Base-by-base conservation (phyloP, 2,888 invertebrate species). In the Spilosoma lubricipeda region DNA sequence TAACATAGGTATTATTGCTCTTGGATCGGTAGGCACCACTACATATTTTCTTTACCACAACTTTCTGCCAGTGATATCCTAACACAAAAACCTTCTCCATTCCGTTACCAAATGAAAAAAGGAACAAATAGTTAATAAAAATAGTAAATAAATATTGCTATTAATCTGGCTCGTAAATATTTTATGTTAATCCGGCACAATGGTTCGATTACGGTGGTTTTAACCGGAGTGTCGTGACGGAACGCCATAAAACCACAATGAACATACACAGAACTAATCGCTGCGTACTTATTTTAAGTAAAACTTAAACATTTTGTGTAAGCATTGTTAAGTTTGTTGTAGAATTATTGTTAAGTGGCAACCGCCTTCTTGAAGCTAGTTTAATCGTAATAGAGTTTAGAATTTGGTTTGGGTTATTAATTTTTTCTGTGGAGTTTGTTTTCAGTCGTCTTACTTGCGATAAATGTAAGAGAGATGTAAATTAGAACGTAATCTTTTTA, bases 221-320 rank as follows among this genome's bases (percentile, higher is more conserved):
- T 82, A 84, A 83, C 81, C 78, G 76, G 83, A 20, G 30, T 56
- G 78, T 81, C 83, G 83, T 84, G 83, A 70, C 76, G 30, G 72
- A 36, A 65, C 13, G 74, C 77, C 68, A 84, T 84, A 84, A 84
- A 81, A 63, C 70, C n/a, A 45, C n/a, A n/a, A 71, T 27, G 48
- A 70, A 76, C 76, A 76, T 72, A 75, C 59, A 72, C 18, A 36
- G 66, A 27, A 68, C 64, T 76, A 76, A 76, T 76, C 70, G 59
- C 52, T 64, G 11, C 42, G 73, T 76, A 73, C 76, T 75, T 75
- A 70, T 33, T 72, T 45, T 75, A 75, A 72, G 69, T 75, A 63
- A 72, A 72, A 70, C 56, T 72, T 70, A 42, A 74, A 45, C 70
- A 67, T 70, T 70, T 67, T 70, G 64, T 75, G 71, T 70, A 72